These are phyloP conservation scores for Chrysolina haemoptera DNA, from an alignment of 2,888 invertebrate genomes.

Conservation along the genomic window DNA sequence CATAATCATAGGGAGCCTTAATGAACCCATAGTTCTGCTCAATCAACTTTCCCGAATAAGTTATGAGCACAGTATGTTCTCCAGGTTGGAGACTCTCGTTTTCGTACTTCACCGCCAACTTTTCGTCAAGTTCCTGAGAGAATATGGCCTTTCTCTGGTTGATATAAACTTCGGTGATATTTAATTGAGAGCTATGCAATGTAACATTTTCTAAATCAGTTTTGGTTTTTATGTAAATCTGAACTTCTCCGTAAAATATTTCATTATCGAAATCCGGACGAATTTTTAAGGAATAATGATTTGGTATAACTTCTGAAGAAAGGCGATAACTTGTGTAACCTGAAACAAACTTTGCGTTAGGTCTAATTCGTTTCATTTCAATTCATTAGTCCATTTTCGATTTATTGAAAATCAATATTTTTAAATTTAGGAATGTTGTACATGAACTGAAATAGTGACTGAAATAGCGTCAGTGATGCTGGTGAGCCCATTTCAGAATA, in stretches of 20 bases:
- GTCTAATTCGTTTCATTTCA: neutral
- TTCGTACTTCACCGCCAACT: slow-evolving; percentile 45
- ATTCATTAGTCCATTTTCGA: too few relatives aligned
- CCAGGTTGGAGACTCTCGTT: slow-evolving; percentile 57
- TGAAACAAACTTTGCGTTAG: neutral
- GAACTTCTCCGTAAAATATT: slow-evolving; percentile 55
- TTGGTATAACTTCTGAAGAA: slow-evolving; percentile 48
- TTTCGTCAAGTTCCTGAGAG: slow-evolving; percentile 50
- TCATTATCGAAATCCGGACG: slow-evolving; percentile 53
- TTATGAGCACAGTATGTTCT: slow-evolving; percentile 74
- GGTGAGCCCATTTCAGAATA: too few relatives aligned
- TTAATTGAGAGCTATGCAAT: slow-evolving; percentile 59
- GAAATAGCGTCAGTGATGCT: too few relatives aligned
- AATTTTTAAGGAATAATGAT: slow-evolving; percentile 55
- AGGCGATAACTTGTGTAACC: slow-evolving; percentile 32
- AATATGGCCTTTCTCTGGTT: slow-evolving; percentile 50
- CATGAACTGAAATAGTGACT: too few relatives aligned
- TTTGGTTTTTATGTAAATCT: slow-evolving; percentile 49
- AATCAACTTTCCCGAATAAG: slow-evolving; percentile 77
- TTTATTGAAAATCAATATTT: too few relatives aligned
- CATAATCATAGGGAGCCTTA: slow-evolving; percentile 48
- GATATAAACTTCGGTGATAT: slow-evolving; percentile 41
- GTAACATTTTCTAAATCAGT: slow-evolving; percentile 43
- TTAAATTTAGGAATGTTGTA: too few relatives aligned
- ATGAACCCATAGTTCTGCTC: slow-evolving; percentile 81